Base-by-base conservation (phyloP, 2,113 vertebrate species). In the Chroicocephalus ridibundus region DNA sequence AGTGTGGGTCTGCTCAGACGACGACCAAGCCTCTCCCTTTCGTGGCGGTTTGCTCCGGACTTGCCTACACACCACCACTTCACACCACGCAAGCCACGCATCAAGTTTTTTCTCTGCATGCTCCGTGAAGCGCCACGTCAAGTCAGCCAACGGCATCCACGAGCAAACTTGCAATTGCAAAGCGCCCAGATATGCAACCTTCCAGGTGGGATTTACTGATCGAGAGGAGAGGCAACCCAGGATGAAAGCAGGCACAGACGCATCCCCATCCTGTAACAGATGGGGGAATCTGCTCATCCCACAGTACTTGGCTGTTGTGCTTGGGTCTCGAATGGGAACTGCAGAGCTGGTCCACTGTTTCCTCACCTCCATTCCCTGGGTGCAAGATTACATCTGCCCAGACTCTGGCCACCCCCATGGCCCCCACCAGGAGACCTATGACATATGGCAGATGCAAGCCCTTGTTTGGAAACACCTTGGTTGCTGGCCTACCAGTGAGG, bases 91-190 rank as follows among this genome's bases (percentile, higher is more conserved):
- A 42, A 51, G 34, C 64, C 31, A 18, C 0, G 11, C 29, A 34
- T 15, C 27, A 21, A 31, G 15, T 20, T 61, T 26, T 26, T 55
- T 26, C 36, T 54, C 60, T 0, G 1, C 17, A 0, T 15, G 38
- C 20, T 58, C n/a, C 31, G 11, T 1, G 5, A 36, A 70, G 11
- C 29, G 29, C 9, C 34, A 32, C 2, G 0, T n/a, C 10, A 0
- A 57, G 55, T 16, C 27, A 46, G 44, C 44, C 18, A 25, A 19
- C 16, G 70, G 38, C 18, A 58, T 27, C 66, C 36, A 17, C 1
- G 14, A 68, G 47, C 52, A 55, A 42, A 72, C 26, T 61, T 82
- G 42, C 64, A 72, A 15, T 1, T 22, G 51, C 75, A 54, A 75
- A 64, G 66, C 42, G 68, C 66, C 19, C 40, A 46, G 60, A 68